These are phyloP conservation scores for Doryteuthis pealeii DNA, from an alignment of 1,140 invertebrate genomes.

Conservation along the genomic window DNA sequence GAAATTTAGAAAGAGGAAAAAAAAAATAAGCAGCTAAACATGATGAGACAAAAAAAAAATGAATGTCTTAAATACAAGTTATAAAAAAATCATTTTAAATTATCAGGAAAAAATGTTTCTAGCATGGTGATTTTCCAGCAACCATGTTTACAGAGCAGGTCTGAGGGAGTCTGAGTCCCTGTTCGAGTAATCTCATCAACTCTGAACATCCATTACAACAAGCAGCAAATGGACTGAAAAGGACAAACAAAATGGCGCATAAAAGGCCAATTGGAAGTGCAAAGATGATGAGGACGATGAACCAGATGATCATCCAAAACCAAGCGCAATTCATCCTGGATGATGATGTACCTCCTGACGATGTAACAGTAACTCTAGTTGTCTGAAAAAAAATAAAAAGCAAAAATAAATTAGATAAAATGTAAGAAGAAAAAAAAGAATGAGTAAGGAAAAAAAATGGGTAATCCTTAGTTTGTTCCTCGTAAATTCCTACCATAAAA, in stretches of 20 bases:
- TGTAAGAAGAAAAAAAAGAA: neutral
- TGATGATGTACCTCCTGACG: neutral
- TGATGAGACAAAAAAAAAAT: too few relatives aligned
- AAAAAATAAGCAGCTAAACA: too few relatives aligned
- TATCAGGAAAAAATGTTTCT: neutral
- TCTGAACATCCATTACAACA: slow-evolving; percentile 66
- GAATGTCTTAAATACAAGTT: too few relatives aligned
- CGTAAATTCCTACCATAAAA: too few relatives aligned
- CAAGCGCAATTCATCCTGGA: slow-evolving; percentile 50
- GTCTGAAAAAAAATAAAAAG: neutral
- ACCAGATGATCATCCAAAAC: slow-evolving; percentile 74
- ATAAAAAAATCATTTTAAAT: too few relatives aligned
- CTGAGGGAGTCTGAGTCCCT: slow-evolving; percentile 53
- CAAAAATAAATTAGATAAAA: neutral
- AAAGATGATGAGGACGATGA: slow-evolving; percentile 75
- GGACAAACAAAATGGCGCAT: slow-evolving; percentile 74
- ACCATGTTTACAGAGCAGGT: slow-evolving; percentile 58
- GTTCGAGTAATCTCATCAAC: slow-evolving; percentile 52
- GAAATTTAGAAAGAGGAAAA: too few relatives aligned
- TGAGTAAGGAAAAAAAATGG: too few relatives aligned
- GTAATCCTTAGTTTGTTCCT: too few relatives aligned
- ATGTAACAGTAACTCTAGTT: neutral
- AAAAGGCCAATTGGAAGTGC: slow-evolving; percentile 73
- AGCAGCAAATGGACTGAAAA: slow-evolving; percentile 72
- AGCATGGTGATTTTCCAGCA: slow-evolving; percentile 53